These are phyloP conservation scores for Sceloporus undulatus DNA, from an alignment of 2,113 vertebrate genomes.

Conservation along the genomic window DNA sequence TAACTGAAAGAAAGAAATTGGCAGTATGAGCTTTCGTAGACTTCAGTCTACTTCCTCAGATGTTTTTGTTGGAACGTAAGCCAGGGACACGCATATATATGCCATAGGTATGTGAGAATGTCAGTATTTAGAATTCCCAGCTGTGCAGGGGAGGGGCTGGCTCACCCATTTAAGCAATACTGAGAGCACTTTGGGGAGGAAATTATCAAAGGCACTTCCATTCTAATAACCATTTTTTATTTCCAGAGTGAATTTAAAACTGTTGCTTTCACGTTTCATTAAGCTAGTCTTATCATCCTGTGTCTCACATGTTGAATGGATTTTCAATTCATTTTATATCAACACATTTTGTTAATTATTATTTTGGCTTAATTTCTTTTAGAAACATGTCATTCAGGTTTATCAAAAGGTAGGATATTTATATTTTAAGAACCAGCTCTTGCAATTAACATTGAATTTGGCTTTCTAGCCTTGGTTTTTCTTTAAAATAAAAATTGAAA, in stretches of 20 bases:
- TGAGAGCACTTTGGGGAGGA: constrained; percentile 30
- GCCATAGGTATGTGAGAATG: too few species aligned
- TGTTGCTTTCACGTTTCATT: constrained; percentile 58
- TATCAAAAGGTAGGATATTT: constrained; percentile 99
- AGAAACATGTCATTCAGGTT: constrained; percentile 99
- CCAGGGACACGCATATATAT: too few species aligned
- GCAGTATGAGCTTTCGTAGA: too few species aligned
- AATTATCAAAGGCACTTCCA: constrained; percentile 21
- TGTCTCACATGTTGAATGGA: constrained; percentile 71
- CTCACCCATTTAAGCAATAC: constrained; percentile 35
- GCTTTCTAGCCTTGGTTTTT: constrained; percentile 82
- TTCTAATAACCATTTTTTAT: constrained; percentile 42
- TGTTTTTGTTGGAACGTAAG: too few species aligned
- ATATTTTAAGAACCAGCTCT: constrained; percentile 82
- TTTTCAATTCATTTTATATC: constrained; percentile 72
- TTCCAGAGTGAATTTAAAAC: constrained; percentile 60
- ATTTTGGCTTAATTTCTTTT: constrained; percentile 92
- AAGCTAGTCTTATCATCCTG: constrained; percentile 55
- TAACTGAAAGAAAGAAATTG: too few species aligned
- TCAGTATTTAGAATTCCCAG: background rate
- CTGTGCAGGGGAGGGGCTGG: constrained; percentile 12
- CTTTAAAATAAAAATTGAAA: constrained; percentile 42
- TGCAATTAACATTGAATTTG: constrained; percentile 84
- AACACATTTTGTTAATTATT: constrained; percentile 79
- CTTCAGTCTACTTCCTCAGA: too few species aligned